Percentiles rank a stretch among this genome's conserved stretches.
phyloP scores from a whole-genome alignment of 2,113 vertebrate genomes.

The Equus przewalskii region DNA sequence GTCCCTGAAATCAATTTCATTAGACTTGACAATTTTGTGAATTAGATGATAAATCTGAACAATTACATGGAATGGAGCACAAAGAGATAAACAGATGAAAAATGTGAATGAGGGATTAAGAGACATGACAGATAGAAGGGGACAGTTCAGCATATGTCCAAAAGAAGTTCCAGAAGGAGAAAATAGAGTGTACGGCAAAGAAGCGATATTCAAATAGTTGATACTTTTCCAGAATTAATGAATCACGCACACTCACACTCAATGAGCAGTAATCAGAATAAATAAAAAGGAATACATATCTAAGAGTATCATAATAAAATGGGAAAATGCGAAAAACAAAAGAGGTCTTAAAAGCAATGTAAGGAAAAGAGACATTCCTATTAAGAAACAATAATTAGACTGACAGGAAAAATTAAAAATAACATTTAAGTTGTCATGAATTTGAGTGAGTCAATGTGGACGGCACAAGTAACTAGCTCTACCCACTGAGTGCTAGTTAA shows the following conservation, averaged over 20 bases:
- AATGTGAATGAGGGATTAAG: neutral
- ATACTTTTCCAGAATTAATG: neutral
- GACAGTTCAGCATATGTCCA: accelerated
- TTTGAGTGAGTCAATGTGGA: neutral
- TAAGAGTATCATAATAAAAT: neutral
- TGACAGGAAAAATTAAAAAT: neutral
- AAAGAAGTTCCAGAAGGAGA: neutral
- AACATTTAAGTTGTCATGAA: too few relatives aligned
- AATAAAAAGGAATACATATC: neutral
- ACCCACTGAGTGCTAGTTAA: too few relatives aligned
- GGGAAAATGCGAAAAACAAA: neutral
- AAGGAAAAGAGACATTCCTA: neutral
- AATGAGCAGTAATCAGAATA: neutral
- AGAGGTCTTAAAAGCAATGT: neutral
- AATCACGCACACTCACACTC: neutral
- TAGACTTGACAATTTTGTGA: neutral
- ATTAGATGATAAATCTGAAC: neutral
- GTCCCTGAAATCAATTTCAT: neutral
- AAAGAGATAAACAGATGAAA: neutral
- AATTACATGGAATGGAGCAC: neutral
- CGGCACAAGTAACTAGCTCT: neutral
- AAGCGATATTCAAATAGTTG: neutral
- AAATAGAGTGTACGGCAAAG: neutral
- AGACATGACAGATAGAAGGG: neutral
- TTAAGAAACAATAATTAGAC: neutral